Conservation (phyloP, 2,797 vertebrate genomes). For the Diplodus sargus region DNA sequence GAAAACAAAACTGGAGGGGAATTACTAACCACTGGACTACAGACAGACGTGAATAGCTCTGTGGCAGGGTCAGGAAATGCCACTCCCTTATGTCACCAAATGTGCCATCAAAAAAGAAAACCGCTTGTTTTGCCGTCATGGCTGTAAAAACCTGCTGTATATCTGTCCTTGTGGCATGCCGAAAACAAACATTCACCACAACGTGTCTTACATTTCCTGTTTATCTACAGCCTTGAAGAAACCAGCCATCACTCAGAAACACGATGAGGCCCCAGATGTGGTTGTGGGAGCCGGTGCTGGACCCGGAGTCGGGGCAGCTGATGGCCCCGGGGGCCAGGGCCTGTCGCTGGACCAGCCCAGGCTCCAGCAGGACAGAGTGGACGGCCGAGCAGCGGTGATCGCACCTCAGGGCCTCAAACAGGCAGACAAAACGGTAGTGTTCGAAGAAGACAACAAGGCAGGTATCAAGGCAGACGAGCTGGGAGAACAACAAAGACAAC, state of each 20-base stretch:
- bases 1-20: not conserved
- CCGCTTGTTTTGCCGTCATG: not conserved
- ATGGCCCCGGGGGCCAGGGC: constrained; percentile 67
- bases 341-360: constrained; percentile 78
- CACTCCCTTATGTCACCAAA: not conserved
- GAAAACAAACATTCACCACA: not conserved
- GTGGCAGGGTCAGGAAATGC: constrained; percentile 5
- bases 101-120: no score
- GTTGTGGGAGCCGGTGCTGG: constrained; percentile 69
- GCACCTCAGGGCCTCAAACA: constrained; percentile 64
- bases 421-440: constrained; percentile 78
- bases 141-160: not conserved
- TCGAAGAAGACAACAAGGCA: constrained; percentile 84
- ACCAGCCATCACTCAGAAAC: constrained; percentile 84
- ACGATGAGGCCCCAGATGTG: constrained; percentile 58
- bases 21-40: not conserved
- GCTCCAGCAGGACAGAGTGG: constrained; percentile 76
- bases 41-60: not conserved
- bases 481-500: constrained; percentile 82
- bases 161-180: not conserved
- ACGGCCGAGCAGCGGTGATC: constrained; percentile 49
- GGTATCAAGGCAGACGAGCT: constrained; percentile 84
- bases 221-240: constrained; percentile 82
- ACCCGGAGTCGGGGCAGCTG: constrained; percentile 68
- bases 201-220: not conserved